These are phyloP conservation scores for Larimichthys crocea DNA, from an alignment of 2,113 vertebrate species.

Conservation along the genomic window DNA sequence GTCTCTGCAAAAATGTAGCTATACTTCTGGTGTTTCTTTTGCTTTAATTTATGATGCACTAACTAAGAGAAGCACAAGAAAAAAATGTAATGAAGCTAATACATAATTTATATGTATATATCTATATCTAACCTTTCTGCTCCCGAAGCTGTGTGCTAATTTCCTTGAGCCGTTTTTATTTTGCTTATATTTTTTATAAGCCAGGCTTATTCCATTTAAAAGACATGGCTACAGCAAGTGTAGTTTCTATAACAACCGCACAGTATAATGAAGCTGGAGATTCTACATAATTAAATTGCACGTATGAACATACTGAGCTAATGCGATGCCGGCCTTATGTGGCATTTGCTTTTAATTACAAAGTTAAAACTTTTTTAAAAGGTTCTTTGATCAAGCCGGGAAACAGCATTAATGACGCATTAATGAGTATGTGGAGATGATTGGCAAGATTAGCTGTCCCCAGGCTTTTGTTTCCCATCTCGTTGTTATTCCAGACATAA, in stretches of 20 bases:
- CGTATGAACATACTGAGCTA: slow-evolving; percentile 28
- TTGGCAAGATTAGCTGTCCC: slow-evolving; percentile 37
- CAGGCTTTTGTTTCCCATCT: slow-evolving; percentile 3
- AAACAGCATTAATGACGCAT: slow-evolving; percentile 33
- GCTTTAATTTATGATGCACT: slow-evolving; percentile 37
- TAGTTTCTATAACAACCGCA: slow-evolving; percentile 79
- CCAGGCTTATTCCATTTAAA: slow-evolving; percentile 42
- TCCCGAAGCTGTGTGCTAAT: slow-evolving; percentile 8
- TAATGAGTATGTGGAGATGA: slow-evolving; percentile 50
- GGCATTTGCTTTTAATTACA: slow-evolving; percentile 67
- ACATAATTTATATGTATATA: not conserved
- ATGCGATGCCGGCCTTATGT: slow-evolving; percentile 33
- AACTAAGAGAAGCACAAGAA: not conserved
- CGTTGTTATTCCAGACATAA: slow-evolving; percentile 21
- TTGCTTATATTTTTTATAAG: slow-evolving; percentile 16
- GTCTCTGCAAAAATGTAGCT: slow-evolving; percentile 50
- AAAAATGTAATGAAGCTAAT: not conserved
- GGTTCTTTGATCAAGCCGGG: slow-evolving; percentile 41
- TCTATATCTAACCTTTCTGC: slow-evolving; percentile 6
- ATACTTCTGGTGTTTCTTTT: slow-evolving; percentile 50
- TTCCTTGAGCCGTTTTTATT: slow-evolving; percentile 20
- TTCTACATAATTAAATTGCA: slow-evolving; percentile 61
- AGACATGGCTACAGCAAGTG: slow-evolving; percentile 26
- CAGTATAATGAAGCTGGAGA: slow-evolving; percentile 54
- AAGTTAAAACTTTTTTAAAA: slow-evolving; percentile 52